A percentile compares a stretch with the other conserved stretches of the same genome.
These are phyloP conservation scores for Ivindomyrus marchei DNA, from an alignment of 2,113 vertebrate genomes.

Conservation along the genomic window DNA sequence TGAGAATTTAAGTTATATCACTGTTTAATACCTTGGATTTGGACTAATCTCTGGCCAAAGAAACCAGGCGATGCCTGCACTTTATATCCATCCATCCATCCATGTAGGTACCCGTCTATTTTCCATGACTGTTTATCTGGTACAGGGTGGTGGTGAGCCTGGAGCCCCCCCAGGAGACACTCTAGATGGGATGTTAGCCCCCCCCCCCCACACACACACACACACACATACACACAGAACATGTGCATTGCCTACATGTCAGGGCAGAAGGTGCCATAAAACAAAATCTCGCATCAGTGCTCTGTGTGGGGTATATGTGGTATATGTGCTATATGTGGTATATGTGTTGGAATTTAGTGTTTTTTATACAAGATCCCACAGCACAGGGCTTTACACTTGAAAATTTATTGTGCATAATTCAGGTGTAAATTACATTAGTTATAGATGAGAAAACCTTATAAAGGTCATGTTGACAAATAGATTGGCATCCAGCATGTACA, in stretches of 20 bases:
- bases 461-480: not conserved
- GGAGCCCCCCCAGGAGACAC: not conserved
- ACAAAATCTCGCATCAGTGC: not conserved
- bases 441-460: not conserved
- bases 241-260: not conserved
- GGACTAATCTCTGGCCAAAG: not conserved
- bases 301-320: not conserved
- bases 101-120: not conserved
- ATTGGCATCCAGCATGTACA: not conserved
- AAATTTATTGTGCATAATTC: not conserved
- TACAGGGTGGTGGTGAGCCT: not conserved
- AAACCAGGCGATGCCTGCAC: not conserved
- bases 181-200: not conserved
- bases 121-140: not conserved
- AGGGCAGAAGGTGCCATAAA: not conserved
- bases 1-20: constrained; percentile 15
- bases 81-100: not conserved
- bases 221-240: not conserved
- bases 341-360: not conserved
- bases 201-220: not conserved
- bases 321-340: too few species aligned
- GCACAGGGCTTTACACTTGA: not conserved
- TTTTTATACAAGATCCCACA: not conserved
- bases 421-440: not conserved
- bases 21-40: constrained; percentile 18